phyloP scores from a whole-genome alignment of 2,888 invertebrate genomes.

The Drosophila robusta region DNA sequence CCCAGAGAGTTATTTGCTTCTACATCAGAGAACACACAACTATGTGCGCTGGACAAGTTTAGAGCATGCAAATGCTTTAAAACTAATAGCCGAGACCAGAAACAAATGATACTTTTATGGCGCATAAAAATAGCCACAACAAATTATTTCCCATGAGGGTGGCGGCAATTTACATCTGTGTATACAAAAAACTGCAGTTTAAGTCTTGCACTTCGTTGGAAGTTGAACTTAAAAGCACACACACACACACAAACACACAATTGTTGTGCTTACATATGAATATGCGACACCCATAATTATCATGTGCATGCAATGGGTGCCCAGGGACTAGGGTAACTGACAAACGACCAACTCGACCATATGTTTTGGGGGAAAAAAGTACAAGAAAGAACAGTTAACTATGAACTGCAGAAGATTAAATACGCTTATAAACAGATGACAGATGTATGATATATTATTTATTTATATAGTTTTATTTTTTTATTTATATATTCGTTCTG shows the following conservation, averaged over 20 bases:
- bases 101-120: conserved; percentile 48
- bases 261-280: conserved; percentile 25
- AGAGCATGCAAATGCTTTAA: conserved; percentile 39
- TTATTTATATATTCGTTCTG: no score
- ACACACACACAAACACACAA: background rate
- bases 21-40: background rate
- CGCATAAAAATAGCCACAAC: conserved; percentile 53
- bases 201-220: conserved; percentile 48
- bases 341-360: conserved; percentile 36
- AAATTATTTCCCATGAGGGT: conserved; percentile 46
- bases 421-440: conserved; percentile 4
- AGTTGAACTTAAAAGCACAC: conserved; percentile 44
- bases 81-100: conserved; percentile 43
- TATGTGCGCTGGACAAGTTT: background rate
- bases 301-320: conserved; percentile 53
- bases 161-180: background rate
- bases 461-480: no score
- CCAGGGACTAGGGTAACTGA: conserved; percentile 33
- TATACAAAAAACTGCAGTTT: conserved; percentile 35
- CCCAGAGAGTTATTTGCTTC: conserved; percentile 4
- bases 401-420: background rate
- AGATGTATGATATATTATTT: background rate
- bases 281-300: conserved; percentile 67
- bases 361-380: conserved; percentile 33
- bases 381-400: background rate